A percentile compares a stretch with the other conserved stretches of the same genome.
Evolutionary conservation across 2,888 invertebrate species (phyloP).

Genomic region (Holacanthella duospinosa): DNA sequence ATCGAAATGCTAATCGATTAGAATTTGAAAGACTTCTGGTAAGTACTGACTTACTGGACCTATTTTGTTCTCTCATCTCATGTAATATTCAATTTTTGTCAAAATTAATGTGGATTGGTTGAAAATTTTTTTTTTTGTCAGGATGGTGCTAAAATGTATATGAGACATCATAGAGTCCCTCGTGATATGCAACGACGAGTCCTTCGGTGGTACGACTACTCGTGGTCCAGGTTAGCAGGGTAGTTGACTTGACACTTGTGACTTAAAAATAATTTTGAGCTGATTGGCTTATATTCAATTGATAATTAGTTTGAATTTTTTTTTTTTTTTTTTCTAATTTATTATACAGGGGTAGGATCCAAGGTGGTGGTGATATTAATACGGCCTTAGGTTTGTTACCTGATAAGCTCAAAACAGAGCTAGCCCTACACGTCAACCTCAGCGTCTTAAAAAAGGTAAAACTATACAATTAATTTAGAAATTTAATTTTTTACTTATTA

Average conservation of each 20-base stretch:
- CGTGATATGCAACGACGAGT: constrained; percentile 93
- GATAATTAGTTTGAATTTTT: no score
- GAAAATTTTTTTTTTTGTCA: constrained; percentile 29
- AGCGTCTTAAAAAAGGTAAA: constrained; percentile 84
- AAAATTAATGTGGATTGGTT: no score
- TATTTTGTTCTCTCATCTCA: no score
- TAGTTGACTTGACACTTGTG: background rate
- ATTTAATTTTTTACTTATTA: background rate
- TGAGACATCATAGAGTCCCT: constrained; percentile 94
- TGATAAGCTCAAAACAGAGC: constrained; percentile 91
- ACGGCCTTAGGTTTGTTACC: constrained; percentile 84
- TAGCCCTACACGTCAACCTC: constrained; percentile 88
- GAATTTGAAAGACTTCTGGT: constrained; percentile 83
- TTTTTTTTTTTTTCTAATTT: background rate
- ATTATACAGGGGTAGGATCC: constrained; percentile 67
- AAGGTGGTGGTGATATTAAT: constrained; percentile 92
- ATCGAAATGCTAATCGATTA: constrained; percentile 86
- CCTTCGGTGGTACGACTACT: constrained; percentile 93
- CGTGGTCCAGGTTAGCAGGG: constrained; percentile 66
- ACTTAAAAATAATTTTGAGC: no score
- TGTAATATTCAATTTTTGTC: no score
- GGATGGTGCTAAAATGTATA: constrained; percentile 93
- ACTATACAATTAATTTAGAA: background rate
- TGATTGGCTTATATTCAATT: no score
- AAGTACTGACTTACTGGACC: constrained; percentile 38